Evolutionary conservation across 2,888 invertebrate species (phyloP), one percentile per base, ranked within the genome.

Genomic region (Latrodectus elegans): DNA sequence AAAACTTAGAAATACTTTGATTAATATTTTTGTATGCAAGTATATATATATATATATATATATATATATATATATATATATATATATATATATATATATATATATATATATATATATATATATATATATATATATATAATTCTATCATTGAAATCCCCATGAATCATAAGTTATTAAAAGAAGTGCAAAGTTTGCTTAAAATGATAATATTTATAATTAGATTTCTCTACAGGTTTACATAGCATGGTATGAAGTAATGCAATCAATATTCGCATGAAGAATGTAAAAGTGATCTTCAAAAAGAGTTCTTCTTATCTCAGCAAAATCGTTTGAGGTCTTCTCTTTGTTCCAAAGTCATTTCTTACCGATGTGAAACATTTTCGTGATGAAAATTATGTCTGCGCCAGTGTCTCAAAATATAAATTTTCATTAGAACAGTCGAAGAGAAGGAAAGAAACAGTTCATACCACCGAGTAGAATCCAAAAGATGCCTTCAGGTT

Each of bases 401-500:
- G 60, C 60, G 60, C 14, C 60, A 12, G 60, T 60, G 60, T 60
- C 60, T 60, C 26, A 64, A 75, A 75, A 60, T 38, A 38, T 55
- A 74, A 64, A 75, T 60, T 38, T 75, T 51, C 75, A 75, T 75
- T 75, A 75, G 64, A 55, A 55, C 64, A 49, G 75, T 75, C 12
- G 6, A 38, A 38, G 60, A 26, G 75, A 75, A 64, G 8, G 67
- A 12, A 78, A 78, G 55, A 51, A 77, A 55, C 75, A 38, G 75
- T 75, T 75, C 49, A 75, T 38, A 15, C 38, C 10, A 75, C 12
- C 52, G 73, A 53, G 17, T 17, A 81, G 64, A 72, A 75, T 68
- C 67, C 49, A 74, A 68, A 53, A 76, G 75, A 76, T 77, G 81
- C 72, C 77, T 73, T 72, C 76, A 80, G 77, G 75, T 71, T 52